Percentiles rank a stretch among this genome's conserved stretches.
Evolutionary conservation across 2,888 invertebrate species (phyloP).

Genomic region (Ochlodes sylvanus): DNA sequence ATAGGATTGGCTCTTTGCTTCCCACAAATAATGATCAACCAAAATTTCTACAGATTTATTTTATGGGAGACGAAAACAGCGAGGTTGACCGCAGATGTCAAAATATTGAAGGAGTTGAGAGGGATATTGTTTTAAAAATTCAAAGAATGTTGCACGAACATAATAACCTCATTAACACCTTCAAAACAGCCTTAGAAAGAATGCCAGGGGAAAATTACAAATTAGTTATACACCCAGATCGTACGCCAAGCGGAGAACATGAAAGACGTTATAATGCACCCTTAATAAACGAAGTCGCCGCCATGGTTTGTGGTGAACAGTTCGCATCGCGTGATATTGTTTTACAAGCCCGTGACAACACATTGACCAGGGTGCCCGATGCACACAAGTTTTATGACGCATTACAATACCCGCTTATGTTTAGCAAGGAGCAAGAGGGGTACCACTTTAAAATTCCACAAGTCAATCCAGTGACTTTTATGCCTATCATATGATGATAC

Average conservation of each 20-base stretch:
- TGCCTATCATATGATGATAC: constrained; percentile 12
- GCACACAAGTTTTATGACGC: constrained; percentile 47
- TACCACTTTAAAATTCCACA: constrained; percentile 9
- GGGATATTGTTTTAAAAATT: constrained; percentile 48
- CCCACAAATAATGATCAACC: constrained; percentile 45
- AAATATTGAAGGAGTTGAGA: constrained; percentile 47
- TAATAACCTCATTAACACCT: constrained; percentile 48
- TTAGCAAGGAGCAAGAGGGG: constrained; percentile 10
- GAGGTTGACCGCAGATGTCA: constrained; percentile 46
- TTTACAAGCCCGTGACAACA: constrained; percentile 44
- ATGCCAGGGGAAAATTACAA: constrained; percentile 49
- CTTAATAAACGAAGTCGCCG: constrained; percentile 49
- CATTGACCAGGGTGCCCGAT: constrained; percentile 51
- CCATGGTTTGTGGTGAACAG: constrained; percentile 47
- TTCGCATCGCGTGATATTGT: constrained; percentile 48
- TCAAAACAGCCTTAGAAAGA: constrained; percentile 51
- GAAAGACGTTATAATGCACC: constrained; percentile 50
- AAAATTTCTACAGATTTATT: constrained; percentile 54
- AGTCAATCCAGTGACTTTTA: constrained; percentile 15
- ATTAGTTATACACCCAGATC: constrained; percentile 51
- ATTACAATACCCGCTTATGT: constrained; percentile 8
- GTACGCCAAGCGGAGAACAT: constrained; percentile 51
- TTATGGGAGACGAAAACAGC: constrained; percentile 49
- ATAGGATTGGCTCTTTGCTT: constrained; percentile 49
- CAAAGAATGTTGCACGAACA: constrained; percentile 49